Evolutionary conservation across 1,140 invertebrate genomes (phyloP).

Genomic region (Chrysoperla carnea): DNA sequence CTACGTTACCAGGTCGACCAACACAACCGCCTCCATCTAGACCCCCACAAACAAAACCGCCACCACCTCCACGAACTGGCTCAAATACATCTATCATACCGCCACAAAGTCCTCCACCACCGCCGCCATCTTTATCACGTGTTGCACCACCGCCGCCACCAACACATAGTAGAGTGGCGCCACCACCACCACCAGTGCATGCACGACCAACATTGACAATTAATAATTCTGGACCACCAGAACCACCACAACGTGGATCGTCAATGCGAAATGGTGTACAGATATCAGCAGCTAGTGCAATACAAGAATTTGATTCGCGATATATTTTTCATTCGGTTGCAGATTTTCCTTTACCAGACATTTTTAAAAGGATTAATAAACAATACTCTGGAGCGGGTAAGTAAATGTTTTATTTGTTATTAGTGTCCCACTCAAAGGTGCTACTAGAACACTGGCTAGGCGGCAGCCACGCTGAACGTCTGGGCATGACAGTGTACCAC

Average conservation of each 20-base stretch:
- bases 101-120: background rate
- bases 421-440: too few relatives aligned
- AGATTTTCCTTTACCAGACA: conserved; percentile 12
- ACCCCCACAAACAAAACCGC: too few relatives aligned
- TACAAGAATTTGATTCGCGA: too few relatives aligned
- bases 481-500: too few relatives aligned
- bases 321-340: too few relatives aligned
- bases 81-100: background rate
- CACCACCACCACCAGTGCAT: background rate
- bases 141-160: conserved; percentile 2
- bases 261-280: background rate
- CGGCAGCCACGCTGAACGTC: too few relatives aligned
- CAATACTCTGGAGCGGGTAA: conserved; percentile 4
- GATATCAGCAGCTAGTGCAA: background rate
- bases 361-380: conserved; percentile 11
- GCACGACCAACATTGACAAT: background rate
- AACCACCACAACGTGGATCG: background rate
- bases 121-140: conserved; percentile 1
- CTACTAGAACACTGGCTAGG: too few relatives aligned
- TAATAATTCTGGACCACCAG: background rate
- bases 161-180: conserved; percentile 1
- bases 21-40: conserved; percentile 13
- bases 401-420: conserved; percentile 6
- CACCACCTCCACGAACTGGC: conserved; percentile 1
- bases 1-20: conserved; percentile 13